Evolutionary conservation across 2,113 vertebrate species (phyloP).

Genomic region (Chaetodon auriga): DNA sequence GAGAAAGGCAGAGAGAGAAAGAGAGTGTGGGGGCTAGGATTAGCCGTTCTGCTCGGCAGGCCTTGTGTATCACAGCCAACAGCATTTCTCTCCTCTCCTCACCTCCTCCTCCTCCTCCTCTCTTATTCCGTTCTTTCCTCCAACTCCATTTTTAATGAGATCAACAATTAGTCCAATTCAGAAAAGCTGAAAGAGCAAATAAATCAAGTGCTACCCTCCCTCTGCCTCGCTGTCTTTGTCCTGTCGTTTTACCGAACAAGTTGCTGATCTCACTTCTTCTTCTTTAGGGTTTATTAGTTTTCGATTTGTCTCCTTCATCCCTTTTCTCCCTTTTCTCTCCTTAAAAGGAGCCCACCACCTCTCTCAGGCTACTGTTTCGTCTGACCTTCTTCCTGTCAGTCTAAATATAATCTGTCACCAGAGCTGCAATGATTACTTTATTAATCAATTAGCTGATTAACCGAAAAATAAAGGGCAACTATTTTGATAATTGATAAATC

Average conservation of each 20-base stretch:
- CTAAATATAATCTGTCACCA: neutral
- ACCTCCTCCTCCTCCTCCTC: slow-evolving; percentile 51
- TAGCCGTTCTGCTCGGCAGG: slow-evolving; percentile 84
- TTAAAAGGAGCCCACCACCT: neutral
- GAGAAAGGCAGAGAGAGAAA: slow-evolving; percentile 40
- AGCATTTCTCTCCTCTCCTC: slow-evolving; percentile 71
- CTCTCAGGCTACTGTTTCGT: neutral
- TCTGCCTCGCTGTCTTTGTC: slow-evolving; percentile 29
- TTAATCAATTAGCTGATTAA: neutral
- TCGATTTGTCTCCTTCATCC: slow-evolving; percentile 13
- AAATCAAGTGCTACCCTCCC: slow-evolving; percentile 66
- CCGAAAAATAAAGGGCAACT: too few relatives aligned
- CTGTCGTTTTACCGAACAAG: slow-evolving; percentile 34
- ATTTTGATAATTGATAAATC: neutral
- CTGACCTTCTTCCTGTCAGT: neutral
- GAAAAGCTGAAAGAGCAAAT: slow-evolving; percentile 82
- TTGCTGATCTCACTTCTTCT: slow-evolving; percentile 21
- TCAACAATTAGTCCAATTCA: slow-evolving; percentile 87
- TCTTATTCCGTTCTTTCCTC: slow-evolving; percentile 69
- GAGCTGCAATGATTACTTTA: neutral
- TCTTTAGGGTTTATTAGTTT: slow-evolving; percentile 34
- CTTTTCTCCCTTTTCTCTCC: slow-evolving; percentile 3
- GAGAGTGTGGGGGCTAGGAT: slow-evolving; percentile 75
- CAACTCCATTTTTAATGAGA: slow-evolving; percentile 87
- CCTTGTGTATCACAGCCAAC: slow-evolving; percentile 82